Base-by-base conservation (phyloP, 2,113 vertebrate species). In the Plotosus lineatus region DNA sequence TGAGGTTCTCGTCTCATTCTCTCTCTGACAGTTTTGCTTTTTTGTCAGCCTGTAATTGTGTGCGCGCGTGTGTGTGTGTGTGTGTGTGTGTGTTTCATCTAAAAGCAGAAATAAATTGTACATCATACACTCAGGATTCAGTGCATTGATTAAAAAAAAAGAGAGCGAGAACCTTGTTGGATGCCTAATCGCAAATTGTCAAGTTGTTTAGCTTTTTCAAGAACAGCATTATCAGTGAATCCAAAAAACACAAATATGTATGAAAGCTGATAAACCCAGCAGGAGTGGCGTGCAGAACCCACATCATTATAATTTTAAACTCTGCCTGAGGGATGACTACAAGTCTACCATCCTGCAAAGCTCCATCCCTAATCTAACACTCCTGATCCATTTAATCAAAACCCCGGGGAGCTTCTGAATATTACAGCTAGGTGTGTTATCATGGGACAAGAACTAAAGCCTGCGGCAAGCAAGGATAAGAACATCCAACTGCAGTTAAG, bases 1-100 rank as follows among this genome's bases (percentile, higher is more conserved):
- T 88, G 90, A 91, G 90, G 83, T 84, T 90, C 89, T 28, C 55
- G 44, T 60, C 88, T 80, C 83, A 86, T 87, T 85, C 86, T 88
- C 86, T 85, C 79, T 66, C 1, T 87, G 78, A 74, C 44, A 73
- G 77, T 51, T 77, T 84, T 85, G 84, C 82, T 85, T 87, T 86
- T 86, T 86, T 84, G 87, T 84, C 84, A 84, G 87, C 85, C 79
- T 79, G 78, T 84, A 12, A 9, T 46, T 46, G 44, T 46, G 44
- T 46, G 44, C 12, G 44, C 12, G 44, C 12, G 44, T 46, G 44
- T 46, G 44, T 46, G 44, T 46, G 44, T 46, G 12, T 7, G 44
- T 9, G 44, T 12, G 44, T 9, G 44, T 9, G 4, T 9, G 44
- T 9, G 44, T 46, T 46, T 46, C 7, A 46, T 46, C 7, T 46